phyloP scores from a whole-genome alignment of 1,140 invertebrate species.

The Panagrolaimus sp. region DNA sequence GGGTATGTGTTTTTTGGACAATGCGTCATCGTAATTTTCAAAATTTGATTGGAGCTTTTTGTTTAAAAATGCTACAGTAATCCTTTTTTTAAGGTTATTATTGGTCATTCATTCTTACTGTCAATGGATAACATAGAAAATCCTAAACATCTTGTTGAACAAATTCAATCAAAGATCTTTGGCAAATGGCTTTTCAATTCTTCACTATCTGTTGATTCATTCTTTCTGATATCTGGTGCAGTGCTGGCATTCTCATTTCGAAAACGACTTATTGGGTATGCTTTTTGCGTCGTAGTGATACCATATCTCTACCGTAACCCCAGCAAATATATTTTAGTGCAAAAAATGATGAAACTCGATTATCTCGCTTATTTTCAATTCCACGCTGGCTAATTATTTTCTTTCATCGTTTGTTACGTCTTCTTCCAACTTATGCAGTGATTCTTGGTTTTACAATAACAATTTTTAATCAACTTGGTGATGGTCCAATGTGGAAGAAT shows the following conservation, averaged over 20 bases:
- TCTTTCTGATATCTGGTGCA: neutral
- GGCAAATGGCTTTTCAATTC: neutral
- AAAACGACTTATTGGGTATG: neutral
- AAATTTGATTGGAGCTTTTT: too few species aligned
- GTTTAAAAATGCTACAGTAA: too few species aligned
- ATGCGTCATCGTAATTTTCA: too few species aligned
- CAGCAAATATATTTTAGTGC: conserved; percentile 3
- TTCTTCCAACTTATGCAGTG: neutral
- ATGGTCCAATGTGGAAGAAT: neutral
- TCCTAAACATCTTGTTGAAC: neutral
- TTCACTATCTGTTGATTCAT: neutral
- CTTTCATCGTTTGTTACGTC: conserved; percentile 2
- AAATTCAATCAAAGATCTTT: neutral
- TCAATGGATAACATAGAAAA: neutral
- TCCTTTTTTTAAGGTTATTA: neutral
- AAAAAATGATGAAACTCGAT: neutral
- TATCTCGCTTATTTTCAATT: neutral
- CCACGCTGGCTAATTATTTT: neutral
- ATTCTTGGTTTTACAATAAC: neutral
- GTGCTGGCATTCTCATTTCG: conserved; percentile 2
- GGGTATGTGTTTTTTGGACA: neutral
- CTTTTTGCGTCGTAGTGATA: too few species aligned
- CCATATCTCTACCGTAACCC: neutral
- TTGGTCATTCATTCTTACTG: neutral
- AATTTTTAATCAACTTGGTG: neutral